Base-by-base conservation (phyloP, 2,888 invertebrate species). In the Camponotus fellah region DNA sequence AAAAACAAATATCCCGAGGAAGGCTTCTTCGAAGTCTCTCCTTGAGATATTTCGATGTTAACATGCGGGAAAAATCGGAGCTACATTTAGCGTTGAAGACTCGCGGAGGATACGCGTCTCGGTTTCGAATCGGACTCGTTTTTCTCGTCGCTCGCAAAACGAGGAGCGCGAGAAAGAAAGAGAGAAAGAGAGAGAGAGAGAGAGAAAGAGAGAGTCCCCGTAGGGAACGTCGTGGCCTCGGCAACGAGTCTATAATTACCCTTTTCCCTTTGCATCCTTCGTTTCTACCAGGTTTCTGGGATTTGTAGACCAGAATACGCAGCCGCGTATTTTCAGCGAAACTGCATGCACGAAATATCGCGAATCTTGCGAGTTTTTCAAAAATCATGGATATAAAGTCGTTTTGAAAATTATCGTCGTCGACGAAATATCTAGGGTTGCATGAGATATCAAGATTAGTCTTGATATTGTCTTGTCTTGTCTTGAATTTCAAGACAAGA, bases 181-280 rank as follows among this genome's bases (percentile, higher is more conserved):
- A 26, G 26, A 26, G 26, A 26, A 1, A 26, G 26, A 26, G 26
- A 26, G 2, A 26, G 26, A 26, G 26, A 26, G 26, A 26, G 26
- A 26, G 79, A 49, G 17, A 49, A n/a, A n/a, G n/a, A n/a, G n/a
- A 26, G 46, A 46, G 46, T 3, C 76, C 76, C 81, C 83, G 75
- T 85, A 66, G 85, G 83, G 75, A 86, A 72, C 81, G 80, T 81
- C 71, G 65, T 65, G 65, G 86, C 84, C 92, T 86, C 91, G 89
- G 91, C 92, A 90, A 92, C 91, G 86, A 84, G 87, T 90, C 92
- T 92, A 92, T 92, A 92, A 92, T 92, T 92, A 92, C 90, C 79
- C 89, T 90, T 91, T 26, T 88, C 85, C 90, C 87, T 83, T 83
- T 76, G 89, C 86, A 79, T 88, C 84, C 84, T 81, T 82, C 60